Conservation (phyloP, 2,888 invertebrate genomes). For the Athetis lepigone region DNA sequence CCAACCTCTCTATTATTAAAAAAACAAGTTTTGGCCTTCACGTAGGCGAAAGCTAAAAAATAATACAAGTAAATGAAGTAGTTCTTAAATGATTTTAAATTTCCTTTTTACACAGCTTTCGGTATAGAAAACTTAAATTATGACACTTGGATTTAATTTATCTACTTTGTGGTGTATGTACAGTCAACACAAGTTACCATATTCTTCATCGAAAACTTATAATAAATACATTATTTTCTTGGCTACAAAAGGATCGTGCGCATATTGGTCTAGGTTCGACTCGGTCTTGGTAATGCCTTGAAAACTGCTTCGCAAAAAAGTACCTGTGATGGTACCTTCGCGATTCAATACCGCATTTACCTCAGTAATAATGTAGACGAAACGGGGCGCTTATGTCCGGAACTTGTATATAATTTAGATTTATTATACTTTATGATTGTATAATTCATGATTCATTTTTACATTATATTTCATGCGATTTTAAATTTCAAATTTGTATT, state of each 20-base stretch:
- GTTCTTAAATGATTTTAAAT: too few species aligned
- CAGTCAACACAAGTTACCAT: too few species aligned
- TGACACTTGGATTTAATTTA: too few species aligned
- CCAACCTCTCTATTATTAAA: too few species aligned
- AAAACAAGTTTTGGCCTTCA: too few species aligned
- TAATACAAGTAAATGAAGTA: too few species aligned
- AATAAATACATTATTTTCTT: conserved; percentile 15
- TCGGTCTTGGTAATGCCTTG: conserved; percentile 53
- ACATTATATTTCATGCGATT: conserved; percentile 38
- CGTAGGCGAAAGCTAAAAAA: too few species aligned
- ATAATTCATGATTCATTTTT: conserved; percentile 18
- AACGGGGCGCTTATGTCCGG: conserved; percentile 57
- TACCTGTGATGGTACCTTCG: conserved; percentile 45
- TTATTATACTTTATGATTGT: conserved; percentile 26
- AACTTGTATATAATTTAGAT: conserved; percentile 45
- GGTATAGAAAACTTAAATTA: too few species aligned
- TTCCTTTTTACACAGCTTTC: too few species aligned
- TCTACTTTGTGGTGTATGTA: too few species aligned
- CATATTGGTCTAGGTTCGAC: conserved; percentile 25
- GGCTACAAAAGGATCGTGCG: conserved; percentile 13
- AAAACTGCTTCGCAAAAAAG: conserved; percentile 25
- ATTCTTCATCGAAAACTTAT: too few species aligned
- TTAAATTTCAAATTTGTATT: conserved; percentile 35
- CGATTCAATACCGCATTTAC: conserved; percentile 68
- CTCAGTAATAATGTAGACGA: conserved; percentile 64